Evolutionary conservation across 1,140 invertebrate genomes (phyloP).

Genomic region (Rhagoletis pomonella): DNA sequence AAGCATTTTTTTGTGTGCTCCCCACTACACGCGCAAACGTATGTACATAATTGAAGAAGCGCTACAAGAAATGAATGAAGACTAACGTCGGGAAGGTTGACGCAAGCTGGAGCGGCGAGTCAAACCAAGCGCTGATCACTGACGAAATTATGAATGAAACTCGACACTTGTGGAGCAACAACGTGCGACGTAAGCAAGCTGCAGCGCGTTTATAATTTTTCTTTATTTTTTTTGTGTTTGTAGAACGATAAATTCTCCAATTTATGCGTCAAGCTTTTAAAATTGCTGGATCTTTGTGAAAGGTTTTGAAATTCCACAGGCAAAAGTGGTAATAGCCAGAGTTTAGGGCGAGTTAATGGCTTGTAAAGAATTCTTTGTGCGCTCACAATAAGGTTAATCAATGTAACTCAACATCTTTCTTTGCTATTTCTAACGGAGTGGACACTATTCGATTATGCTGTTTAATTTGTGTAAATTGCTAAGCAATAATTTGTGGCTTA

Average conservation of each 20-base stretch:
- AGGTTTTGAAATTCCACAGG: background rate
- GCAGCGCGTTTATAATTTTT: background rate
- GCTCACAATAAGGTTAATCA: background rate
- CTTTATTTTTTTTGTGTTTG: background rate
- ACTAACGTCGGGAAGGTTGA: background rate
- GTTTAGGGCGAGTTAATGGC: background rate
- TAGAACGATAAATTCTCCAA: background rate
- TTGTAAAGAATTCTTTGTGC: background rate
- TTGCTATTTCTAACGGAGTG: background rate
- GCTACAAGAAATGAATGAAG: background rate
- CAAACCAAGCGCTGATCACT: background rate
- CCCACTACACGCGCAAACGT: background rate
- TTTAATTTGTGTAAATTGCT: background rate
- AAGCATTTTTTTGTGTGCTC: background rate
- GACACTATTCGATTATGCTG: background rate
- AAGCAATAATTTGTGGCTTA: background rate
- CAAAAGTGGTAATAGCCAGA: background rate
- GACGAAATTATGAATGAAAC: slow-evolving; percentile 43
- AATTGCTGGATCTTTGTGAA: background rate
- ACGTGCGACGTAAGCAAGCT: background rate
- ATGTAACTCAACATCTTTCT: background rate
- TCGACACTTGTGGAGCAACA: background rate
- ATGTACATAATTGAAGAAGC: background rate
- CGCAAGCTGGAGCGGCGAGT: background rate
- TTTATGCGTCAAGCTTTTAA: background rate